phyloP scores from a whole-genome alignment of 2,113 vertebrate species.

The Scytalopus superciliaris region DNA sequence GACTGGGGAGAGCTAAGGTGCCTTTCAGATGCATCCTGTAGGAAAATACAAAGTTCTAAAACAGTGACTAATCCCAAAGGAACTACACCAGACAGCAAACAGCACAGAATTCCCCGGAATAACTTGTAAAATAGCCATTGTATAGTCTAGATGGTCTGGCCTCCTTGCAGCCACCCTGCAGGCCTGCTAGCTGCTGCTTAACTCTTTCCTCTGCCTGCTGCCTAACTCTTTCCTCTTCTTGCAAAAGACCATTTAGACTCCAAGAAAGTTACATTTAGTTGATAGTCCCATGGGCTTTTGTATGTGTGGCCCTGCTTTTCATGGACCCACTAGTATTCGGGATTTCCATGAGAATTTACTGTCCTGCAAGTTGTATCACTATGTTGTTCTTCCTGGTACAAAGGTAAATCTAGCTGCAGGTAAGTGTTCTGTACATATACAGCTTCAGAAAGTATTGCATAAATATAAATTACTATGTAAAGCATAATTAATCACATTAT shows the following conservation, averaged over 20 bases:
- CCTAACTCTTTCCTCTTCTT: background rate
- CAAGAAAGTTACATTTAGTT: background rate
- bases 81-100: background rate
- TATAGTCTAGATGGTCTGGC: background rate
- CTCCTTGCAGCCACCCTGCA: background rate
- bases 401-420: background rate
- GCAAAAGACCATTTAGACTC: background rate
- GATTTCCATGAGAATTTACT: background rate
- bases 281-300: background rate
- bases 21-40: background rate
- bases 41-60: background rate
- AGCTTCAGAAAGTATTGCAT: background rate
- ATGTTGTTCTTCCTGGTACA: background rate
- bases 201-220: background rate
- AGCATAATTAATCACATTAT: background rate
- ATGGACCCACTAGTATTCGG: no score
- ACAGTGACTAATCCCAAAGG: background rate
- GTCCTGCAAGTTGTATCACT: background rate
- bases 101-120: background rate
- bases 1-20: background rate
- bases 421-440: background rate
- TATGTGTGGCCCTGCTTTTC: background rate
- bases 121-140: background rate
- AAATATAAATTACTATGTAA: background rate
- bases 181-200: background rate